phyloP scores from a whole-genome alignment of 2,797 vertebrate species.

The Petrocephalus sullivani region DNA sequence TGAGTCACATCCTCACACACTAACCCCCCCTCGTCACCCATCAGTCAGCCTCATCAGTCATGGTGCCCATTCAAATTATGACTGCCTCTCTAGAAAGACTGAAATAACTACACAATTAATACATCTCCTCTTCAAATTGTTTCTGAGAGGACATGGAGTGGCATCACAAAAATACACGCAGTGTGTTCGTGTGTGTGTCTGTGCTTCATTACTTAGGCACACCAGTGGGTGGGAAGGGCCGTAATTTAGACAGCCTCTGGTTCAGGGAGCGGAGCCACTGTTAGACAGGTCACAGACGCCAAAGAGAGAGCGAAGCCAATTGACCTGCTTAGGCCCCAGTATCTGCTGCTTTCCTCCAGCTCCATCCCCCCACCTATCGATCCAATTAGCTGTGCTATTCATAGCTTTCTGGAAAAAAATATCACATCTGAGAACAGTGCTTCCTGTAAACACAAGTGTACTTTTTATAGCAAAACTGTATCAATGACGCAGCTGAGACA shows the following conservation, averaged over 20 bases:
- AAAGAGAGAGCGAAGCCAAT: neutral
- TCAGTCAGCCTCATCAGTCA: neutral
- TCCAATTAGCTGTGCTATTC: slow-evolving; percentile 6
- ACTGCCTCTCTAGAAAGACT: neutral
- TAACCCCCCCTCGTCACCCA: neutral
- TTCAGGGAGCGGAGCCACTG: neutral
- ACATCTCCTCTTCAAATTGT: neutral
- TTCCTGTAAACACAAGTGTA: slow-evolving; percentile 2
- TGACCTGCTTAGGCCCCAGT: neutral
- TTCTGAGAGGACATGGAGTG: neutral
- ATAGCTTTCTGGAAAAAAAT: slow-evolving; percentile 2
- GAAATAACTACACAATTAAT: neutral
- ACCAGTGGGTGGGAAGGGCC: neutral
- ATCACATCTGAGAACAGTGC: neutral
- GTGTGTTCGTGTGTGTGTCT: neutral
- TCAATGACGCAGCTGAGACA: neutral
- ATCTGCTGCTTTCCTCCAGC: neutral
- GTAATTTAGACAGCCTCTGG: too few relatives aligned
- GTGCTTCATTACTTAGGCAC: neutral
- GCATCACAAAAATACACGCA: neutral
- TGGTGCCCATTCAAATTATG: neutral
- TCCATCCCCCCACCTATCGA: neutral
- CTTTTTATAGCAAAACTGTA: neutral
- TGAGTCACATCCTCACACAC: neutral
- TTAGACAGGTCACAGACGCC: neutral